These are phyloP conservation scores for Nymphalis io DNA, from an alignment of 1,140 invertebrate genomes.

Conservation along the genomic window DNA sequence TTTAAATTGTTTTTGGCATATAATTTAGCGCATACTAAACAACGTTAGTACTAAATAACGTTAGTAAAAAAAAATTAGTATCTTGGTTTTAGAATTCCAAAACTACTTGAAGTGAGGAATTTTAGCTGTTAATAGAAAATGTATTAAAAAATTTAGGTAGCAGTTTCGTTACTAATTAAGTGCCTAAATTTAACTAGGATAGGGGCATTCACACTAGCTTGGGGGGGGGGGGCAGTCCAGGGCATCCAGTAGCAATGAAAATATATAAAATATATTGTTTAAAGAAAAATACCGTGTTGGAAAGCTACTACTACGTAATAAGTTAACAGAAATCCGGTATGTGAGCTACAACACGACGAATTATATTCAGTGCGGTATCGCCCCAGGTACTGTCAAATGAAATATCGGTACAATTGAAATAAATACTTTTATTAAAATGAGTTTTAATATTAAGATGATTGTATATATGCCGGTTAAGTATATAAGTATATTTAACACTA, in stretches of 20 bases:
- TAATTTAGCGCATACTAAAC: too few species aligned
- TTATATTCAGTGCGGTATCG: slow-evolving; percentile 30
- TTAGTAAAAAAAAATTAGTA: background rate
- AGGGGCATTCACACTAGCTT: slow-evolving; percentile 77
- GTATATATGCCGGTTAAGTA: slow-evolving; percentile 76
- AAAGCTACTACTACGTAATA: slow-evolving; percentile 68
- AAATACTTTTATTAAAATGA: slow-evolving; percentile 78
- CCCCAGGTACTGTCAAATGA: slow-evolving; percentile 62
- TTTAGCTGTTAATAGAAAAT: slow-evolving; percentile 55
- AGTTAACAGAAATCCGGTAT: slow-evolving; percentile 70
- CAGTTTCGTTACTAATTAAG: slow-evolving; percentile 71
- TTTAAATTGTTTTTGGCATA: background rate
- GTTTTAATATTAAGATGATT: slow-evolving; percentile 63
- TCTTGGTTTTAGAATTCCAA: slow-evolving; percentile 69
- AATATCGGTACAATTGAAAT: slow-evolving; percentile 70
- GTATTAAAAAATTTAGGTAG: slow-evolving; percentile 61
- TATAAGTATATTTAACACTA: slow-evolving; percentile 63
- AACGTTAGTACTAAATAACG: too few species aligned
- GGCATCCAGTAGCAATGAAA: slow-evolving; percentile 77
- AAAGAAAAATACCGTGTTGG: slow-evolving; percentile 68
- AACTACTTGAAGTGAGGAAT: slow-evolving; percentile 60
- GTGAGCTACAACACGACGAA: slow-evolving; percentile 68
- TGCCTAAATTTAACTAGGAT: slow-evolving; percentile 71
- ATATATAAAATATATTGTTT: slow-evolving; percentile 57
- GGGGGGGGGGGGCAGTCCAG: slow-evolving; percentile 71